Conservation (phyloP, 2,797 vertebrate species). For the Dendrocincla fuliginosa region DNA sequence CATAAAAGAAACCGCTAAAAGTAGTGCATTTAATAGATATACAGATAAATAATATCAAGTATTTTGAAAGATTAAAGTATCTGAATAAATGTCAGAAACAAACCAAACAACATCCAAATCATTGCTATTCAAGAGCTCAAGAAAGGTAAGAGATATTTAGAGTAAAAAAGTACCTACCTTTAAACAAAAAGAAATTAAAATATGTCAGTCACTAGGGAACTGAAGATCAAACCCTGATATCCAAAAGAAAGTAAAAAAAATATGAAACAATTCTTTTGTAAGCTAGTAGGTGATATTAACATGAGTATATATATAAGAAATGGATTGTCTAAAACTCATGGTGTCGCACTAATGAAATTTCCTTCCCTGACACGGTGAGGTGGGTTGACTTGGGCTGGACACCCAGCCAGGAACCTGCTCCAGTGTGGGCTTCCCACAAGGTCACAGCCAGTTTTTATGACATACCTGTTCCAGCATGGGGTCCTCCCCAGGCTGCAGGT, state of each 20-base stretch:
- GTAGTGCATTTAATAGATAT: background rate
- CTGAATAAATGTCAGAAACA: background rate
- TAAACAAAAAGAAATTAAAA: background rate
- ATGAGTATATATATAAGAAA: background rate
- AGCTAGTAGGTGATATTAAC: background rate
- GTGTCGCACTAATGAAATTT: background rate
- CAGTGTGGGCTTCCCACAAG: rapidly evolving
- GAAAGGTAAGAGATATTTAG: background rate
- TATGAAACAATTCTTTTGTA: background rate
- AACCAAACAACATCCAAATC: background rate
- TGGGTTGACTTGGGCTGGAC: background rate
- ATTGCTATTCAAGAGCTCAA: background rate
- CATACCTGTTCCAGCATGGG: background rate
- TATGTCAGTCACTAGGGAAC: background rate
- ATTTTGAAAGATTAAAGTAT: background rate
- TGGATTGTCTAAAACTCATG: background rate
- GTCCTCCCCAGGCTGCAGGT: background rate
- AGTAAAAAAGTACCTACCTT: background rate
- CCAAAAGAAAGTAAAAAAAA: background rate
- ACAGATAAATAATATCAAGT: background rate
- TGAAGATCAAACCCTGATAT: background rate
- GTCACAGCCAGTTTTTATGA: background rate
- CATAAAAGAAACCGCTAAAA: background rate
- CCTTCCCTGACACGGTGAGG: background rate
- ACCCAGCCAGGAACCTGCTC: background rate